A percentile compares a stretch with the other conserved stretches of the same genome.
Evolutionary conservation across 2,888 invertebrate species (phyloP).

Genomic region (Cenopis cana): DNA sequence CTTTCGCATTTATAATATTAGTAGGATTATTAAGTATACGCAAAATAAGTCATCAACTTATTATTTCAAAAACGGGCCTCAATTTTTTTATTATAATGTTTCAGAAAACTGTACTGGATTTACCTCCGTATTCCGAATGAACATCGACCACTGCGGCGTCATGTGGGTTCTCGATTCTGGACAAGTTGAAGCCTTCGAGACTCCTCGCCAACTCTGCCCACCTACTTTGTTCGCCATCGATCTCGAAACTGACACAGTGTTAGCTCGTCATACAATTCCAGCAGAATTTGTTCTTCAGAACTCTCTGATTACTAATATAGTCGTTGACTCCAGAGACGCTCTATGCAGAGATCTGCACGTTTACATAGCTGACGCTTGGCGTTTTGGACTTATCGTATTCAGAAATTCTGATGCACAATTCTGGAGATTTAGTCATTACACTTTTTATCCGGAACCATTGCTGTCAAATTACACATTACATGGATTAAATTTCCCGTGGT

Average conservation of each 20-base stretch:
- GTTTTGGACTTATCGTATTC: slow-evolving; percentile 87
- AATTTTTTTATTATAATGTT: slow-evolving; percentile 42
- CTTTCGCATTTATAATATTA: too few species aligned
- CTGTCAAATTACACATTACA: slow-evolving; percentile 90
- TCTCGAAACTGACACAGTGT: slow-evolving; percentile 86
- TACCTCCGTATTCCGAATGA: slow-evolving; percentile 91
- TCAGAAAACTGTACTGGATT: slow-evolving; percentile 84
- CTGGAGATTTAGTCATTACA: slow-evolving; percentile 89
- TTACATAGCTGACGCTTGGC: slow-evolving; percentile 89
- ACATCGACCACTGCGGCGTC: slow-evolving; percentile 90
- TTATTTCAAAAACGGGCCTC: too few species aligned
- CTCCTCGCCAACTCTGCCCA: slow-evolving; percentile 88
- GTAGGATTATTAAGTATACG: too few species aligned
- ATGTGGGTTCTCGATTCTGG: slow-evolving; percentile 94
- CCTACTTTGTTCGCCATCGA: slow-evolving; percentile 91
- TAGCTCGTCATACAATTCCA: slow-evolving; percentile 88
- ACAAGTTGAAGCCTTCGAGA: slow-evolving; percentile 88
- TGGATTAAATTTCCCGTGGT: slow-evolving; percentile 92
- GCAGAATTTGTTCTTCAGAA: slow-evolving; percentile 87
- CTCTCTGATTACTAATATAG: slow-evolving; percentile 88
- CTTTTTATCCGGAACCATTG: slow-evolving; percentile 89
- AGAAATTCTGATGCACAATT: slow-evolving; percentile 84
- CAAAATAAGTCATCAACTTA: too few species aligned
- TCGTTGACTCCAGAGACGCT: slow-evolving; percentile 87
- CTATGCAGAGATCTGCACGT: slow-evolving; percentile 87